Evolutionary conservation across 2,113 vertebrate genomes (phyloP).

Genomic region (Hydropotes inermis): DNA sequence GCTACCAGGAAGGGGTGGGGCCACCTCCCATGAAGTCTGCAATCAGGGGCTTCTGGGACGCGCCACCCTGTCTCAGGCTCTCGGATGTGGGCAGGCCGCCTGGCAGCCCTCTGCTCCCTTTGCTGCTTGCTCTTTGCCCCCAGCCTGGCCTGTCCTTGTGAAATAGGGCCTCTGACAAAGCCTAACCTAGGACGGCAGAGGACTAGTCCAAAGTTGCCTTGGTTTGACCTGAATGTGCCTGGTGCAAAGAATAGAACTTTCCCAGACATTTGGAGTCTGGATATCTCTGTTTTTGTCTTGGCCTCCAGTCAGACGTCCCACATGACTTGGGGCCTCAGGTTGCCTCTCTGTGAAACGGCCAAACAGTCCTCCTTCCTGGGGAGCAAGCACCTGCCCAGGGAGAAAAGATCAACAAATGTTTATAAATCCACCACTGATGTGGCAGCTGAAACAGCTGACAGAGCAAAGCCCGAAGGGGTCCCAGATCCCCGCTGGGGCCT

Average conservation of each 20-base stretch:
- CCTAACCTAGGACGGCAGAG: background rate
- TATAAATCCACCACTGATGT: background rate
- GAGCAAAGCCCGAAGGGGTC: background rate
- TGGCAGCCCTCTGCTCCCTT: background rate
- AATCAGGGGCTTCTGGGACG: background rate
- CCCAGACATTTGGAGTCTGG: background rate
- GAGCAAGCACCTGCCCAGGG: background rate
- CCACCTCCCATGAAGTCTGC: background rate
- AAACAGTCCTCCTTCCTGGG: background rate
- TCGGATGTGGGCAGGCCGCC: background rate
- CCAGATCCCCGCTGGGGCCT: fast-evolving
- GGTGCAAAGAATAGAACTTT: background rate
- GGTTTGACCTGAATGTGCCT: background rate
- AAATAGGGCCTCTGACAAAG: background rate
- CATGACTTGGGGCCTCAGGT: background rate
- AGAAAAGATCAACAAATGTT: constrained; percentile 28
- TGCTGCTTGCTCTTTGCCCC: background rate
- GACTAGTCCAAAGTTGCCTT: background rate
- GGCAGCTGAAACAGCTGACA: background rate
- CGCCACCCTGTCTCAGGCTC: fast-evolving
- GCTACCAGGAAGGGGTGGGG: background rate
- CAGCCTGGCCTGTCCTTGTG: background rate
- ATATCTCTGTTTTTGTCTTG: background rate
- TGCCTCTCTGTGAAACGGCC: background rate
- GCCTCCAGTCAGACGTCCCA: background rate